These are phyloP conservation scores for Epizoanthus ramosus DNA, from an alignment of 92 coral and sea anemone genomes.

Conservation along the genomic window DNA sequence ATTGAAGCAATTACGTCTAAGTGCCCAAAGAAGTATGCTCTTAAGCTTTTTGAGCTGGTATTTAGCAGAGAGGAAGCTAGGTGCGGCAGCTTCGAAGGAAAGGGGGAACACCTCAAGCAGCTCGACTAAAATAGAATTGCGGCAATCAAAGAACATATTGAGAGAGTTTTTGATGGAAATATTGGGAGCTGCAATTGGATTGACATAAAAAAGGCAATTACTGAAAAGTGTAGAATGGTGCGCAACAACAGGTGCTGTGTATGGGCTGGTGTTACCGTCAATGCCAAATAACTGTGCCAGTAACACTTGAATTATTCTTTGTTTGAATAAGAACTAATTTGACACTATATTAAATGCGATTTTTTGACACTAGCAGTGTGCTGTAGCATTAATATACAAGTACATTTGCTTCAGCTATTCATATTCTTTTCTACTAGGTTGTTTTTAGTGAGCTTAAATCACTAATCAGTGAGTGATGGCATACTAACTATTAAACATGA, in stretches of 20 bases:
- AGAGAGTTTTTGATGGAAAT: not conserved
- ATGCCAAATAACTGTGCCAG: too few species aligned
- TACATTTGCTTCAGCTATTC: too few species aligned
- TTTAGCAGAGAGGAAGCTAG: slow-evolving; percentile 46
- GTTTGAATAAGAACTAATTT: too few species aligned
- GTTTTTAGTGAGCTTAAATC: too few species aligned
- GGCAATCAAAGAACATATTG: slow-evolving; percentile 30
- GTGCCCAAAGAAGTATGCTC: slow-evolving; percentile 11
- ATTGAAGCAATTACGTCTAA: too few species aligned
- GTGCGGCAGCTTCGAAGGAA: slow-evolving; percentile 39
- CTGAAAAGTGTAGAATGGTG: slow-evolving; percentile 46
- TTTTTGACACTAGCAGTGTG: too few species aligned
- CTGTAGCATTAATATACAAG: too few species aligned
- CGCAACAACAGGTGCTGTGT: slow-evolving; percentile 39
- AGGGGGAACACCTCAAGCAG: slow-evolving; percentile 32
- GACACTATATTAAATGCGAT: too few species aligned
- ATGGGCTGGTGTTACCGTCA: slow-evolving; percentile 37
- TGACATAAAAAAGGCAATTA: slow-evolving; percentile 20
- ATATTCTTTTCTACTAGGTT: too few species aligned
- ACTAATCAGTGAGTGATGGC: too few species aligned
- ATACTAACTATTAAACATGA: too few species aligned
- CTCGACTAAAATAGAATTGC: slow-evolving; percentile 51
- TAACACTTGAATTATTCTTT: too few species aligned
- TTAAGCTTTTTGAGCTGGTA: slow-evolving; percentile 50
- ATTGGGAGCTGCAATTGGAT: slow-evolving; percentile 9